Conservation (phyloP, 2,113 vertebrate species). For the Gobiocypris rarus region DNA sequence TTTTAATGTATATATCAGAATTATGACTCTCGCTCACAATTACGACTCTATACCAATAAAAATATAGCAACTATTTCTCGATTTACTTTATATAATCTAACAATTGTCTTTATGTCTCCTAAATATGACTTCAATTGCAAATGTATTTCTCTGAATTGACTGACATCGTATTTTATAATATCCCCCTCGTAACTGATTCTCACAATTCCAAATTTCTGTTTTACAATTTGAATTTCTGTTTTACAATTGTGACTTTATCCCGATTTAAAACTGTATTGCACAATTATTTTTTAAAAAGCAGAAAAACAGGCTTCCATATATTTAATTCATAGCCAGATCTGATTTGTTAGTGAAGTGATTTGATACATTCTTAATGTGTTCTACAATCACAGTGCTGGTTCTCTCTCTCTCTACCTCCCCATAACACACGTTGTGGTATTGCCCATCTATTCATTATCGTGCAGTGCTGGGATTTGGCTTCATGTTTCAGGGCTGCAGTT, state of each 20-base stretch:
- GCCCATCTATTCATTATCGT: slow-evolving; percentile 27
- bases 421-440: background rate
- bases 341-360: background rate
- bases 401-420: background rate
- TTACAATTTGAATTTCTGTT: too few species aligned
- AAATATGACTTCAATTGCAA: background rate
- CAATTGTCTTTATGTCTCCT: background rate
- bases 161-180: background rate
- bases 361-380: background rate
- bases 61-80: background rate
- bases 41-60: background rate
- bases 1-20: background rate
- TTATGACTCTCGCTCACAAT: background rate
- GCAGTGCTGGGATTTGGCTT: slow-evolving; percentile 41
- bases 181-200: too few species aligned
- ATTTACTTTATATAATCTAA: background rate
- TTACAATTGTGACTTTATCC: background rate
- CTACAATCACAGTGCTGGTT: background rate
- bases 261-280: background rate
- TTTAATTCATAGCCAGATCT: background rate
- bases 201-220: too few species aligned
- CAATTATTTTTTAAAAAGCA: background rate
- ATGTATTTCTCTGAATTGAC: background rate
- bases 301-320: background rate
- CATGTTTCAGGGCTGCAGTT: slow-evolving; percentile 20